Evolutionary conservation across 2,797 vertebrate genomes (phyloP).

Genomic region (Anguilla megastoma): DNA sequence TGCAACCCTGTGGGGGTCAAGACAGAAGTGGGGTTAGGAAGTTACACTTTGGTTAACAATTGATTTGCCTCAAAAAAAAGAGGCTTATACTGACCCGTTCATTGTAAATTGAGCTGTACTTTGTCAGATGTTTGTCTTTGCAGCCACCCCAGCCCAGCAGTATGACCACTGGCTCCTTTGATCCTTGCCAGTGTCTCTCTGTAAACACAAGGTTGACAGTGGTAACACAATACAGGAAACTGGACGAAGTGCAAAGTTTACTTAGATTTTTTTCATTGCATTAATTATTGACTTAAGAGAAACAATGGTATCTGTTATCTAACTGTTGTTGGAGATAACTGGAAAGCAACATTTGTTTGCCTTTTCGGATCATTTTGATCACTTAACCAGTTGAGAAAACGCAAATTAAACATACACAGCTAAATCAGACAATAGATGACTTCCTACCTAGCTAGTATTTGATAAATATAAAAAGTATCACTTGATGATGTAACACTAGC

Average conservation of each 20-base stretch:
- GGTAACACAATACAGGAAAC: neutral
- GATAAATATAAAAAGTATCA: neutral
- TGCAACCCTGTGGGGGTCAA: constrained; percentile 78
- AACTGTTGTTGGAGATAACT: constrained; percentile 32
- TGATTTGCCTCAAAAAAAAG: neutral
- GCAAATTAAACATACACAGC: neutral
- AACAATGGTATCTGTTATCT: constrained; percentile 26
- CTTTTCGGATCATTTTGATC: neutral
- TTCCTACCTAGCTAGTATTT: neutral
- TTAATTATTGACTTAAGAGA: neutral
- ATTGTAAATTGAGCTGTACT: constrained; percentile 92
- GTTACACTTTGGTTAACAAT: neutral
- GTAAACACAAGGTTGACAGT: constrained; percentile 39
- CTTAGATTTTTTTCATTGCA: neutral
- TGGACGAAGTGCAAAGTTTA: neutral
- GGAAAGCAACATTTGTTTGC: constrained; percentile 22
- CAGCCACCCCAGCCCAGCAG: constrained; percentile 95
- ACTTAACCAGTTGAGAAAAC: neutral
- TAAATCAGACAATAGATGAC: constrained; percentile 31
- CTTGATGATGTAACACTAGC: neutral
- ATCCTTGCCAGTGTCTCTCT: constrained; percentile 73
- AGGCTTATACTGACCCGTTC: constrained; percentile 74
- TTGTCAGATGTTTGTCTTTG: constrained; percentile 86
- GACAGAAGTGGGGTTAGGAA: constrained; percentile 26
- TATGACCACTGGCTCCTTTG: constrained; percentile 86